Evolutionary conservation across 1,140 invertebrate species (phyloP).

Genomic region (Drosophila teissieri): DNA sequence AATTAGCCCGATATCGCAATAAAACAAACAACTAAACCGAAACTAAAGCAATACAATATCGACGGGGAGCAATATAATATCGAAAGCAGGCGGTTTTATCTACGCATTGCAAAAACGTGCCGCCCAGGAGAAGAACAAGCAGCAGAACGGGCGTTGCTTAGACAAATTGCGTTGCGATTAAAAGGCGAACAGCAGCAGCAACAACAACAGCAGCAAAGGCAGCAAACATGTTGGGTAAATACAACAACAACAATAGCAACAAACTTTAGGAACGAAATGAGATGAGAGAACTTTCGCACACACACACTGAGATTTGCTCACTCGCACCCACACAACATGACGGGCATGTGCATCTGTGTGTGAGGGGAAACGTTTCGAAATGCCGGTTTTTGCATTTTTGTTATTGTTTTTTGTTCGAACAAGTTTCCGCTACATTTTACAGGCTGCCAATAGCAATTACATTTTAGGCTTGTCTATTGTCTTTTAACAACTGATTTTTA

Average conservation of each 20-base stretch:
- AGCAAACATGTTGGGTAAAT: slow-evolving; percentile 80
- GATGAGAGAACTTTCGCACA: slow-evolving; percentile 29
- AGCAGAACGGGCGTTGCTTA: slow-evolving; percentile 72
- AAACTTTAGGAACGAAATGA: slow-evolving; percentile 17
- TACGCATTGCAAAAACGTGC: slow-evolving; percentile 75
- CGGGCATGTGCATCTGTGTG: slow-evolving; percentile 15
- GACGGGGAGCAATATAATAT: slow-evolving; percentile 26
- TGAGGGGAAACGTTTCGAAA: slow-evolving; percentile 51
- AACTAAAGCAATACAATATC: slow-evolving; percentile 38
- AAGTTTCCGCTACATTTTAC: slow-evolving; percentile 47
- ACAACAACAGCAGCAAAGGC: slow-evolving; percentile 16
- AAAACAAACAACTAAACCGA: slow-evolving; percentile 17
- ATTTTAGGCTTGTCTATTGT: slow-evolving; percentile 1
- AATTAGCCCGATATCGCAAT: slow-evolving; percentile 41
- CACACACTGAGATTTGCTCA: background rate
- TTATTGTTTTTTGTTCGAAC: slow-evolving; percentile 50
- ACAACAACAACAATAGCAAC: slow-evolving; percentile 39
- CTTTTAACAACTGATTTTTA: slow-evolving; percentile 6
- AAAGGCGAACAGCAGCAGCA: slow-evolving; percentile 42
- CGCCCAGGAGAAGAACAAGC: slow-evolving; percentile 49
- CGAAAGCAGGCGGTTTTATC: slow-evolving; percentile 39
- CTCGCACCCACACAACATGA: slow-evolving; percentile 6
- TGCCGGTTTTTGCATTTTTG: slow-evolving; percentile 73
- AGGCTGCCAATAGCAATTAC: background rate
- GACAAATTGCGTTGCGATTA: slow-evolving; percentile 81